These are phyloP conservation scores for Drosophila guanche DNA, from an alignment of 1,140 invertebrate species.

Conservation along the genomic window DNA sequence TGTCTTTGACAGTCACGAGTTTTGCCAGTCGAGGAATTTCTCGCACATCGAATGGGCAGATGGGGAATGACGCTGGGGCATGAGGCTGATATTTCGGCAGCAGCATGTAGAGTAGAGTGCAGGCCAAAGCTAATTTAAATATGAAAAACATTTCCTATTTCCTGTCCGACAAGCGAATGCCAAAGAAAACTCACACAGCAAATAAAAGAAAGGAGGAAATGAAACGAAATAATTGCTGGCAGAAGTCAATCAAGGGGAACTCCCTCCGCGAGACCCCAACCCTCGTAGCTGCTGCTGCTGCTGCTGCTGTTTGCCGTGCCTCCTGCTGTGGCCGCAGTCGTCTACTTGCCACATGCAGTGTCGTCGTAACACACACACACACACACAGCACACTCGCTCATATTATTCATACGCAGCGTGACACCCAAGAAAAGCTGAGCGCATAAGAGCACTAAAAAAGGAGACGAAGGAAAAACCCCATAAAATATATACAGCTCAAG, in stretches of 20 bases:
- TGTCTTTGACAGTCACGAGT: constrained; percentile 42
- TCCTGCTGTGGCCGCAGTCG: constrained; percentile 10
- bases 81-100: too few relatives aligned
- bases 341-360: constrained; percentile 56
- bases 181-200: constrained; percentile 33
- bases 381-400: constrained; percentile 18
- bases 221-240: constrained; percentile 49
- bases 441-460: constrained; percentile 22
- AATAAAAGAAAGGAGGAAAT: constrained; percentile 15
- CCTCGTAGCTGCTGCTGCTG: too few relatives aligned
- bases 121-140: constrained; percentile 72
- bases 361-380: constrained; percentile 60
- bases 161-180: constrained; percentile 50
- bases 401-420: constrained; percentile 81
- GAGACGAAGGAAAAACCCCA: constrained; percentile 20
- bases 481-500: constrained; percentile 37
- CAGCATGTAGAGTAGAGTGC: constrained; percentile 7
- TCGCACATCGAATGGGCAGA: constrained; percentile 3
- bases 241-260: constrained; percentile 62
- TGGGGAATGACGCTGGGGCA: constrained; percentile 14
- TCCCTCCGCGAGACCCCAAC: not conserved
- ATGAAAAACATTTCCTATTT: constrained; percentile 80
- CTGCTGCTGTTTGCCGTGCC: not conserved
- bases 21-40: constrained; percentile 30
- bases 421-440: constrained; percentile 46